Evolutionary conservation across 2,888 invertebrate genomes (phyloP).

Genomic region (Campoplex capitator): DNA sequence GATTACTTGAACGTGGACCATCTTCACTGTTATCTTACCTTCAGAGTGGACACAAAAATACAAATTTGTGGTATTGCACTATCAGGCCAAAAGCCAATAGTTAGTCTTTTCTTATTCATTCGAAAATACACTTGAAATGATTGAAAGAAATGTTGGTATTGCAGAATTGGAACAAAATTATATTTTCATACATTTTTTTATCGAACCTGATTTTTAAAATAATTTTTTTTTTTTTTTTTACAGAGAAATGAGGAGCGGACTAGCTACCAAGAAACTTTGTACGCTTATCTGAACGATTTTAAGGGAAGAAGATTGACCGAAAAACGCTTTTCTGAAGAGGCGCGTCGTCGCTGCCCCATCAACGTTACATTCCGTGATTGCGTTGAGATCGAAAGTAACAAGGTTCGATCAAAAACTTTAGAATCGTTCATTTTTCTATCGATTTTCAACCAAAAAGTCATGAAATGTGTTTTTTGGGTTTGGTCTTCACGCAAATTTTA

Average conservation of each 20-base stretch:
- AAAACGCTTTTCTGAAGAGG: slow-evolving; percentile 92
- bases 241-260: neutral
- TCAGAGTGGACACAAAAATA: no score
- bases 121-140: no score
- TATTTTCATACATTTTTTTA: neutral
- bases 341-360: slow-evolving; percentile 89
- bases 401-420: slow-evolving; percentile 83
- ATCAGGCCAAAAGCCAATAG: neutral
- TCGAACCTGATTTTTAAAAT: neutral
- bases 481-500: no score
- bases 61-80: neutral
- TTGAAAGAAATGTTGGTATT: neutral
- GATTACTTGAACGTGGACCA: no score
- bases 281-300: slow-evolving; percentile 92
- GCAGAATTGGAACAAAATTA: neutral
- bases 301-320: slow-evolving; percentile 93
- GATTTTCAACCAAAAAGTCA: neutral
- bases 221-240: neutral
- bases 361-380: slow-evolving; percentile 93
- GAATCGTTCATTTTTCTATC: neutral
- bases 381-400: slow-evolving; percentile 91
- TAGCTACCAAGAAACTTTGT: slow-evolving; percentile 91
- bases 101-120: neutral
- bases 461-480: neutral
- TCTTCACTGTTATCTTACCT: no score